These are phyloP conservation scores for Podargus strigoides DNA, from an alignment of 2,797 vertebrate genomes.

Conservation along the genomic window DNA sequence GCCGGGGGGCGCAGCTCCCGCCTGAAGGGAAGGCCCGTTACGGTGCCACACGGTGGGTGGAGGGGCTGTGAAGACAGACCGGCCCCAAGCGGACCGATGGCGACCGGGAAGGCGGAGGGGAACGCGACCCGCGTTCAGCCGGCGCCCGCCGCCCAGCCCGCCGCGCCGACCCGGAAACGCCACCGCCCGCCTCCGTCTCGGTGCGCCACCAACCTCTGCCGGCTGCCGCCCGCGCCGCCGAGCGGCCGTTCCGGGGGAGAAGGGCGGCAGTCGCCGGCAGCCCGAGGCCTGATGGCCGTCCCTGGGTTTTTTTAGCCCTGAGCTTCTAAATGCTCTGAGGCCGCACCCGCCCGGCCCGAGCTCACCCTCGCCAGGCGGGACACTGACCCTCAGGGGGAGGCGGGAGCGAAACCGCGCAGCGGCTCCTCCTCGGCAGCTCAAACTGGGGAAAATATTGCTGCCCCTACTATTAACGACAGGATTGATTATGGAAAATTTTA, in stretches of 20 bases:
- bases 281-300: rapidly evolving
- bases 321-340: neutral
- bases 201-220: neutral
- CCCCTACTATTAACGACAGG: no score
- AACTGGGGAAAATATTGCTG: neutral
- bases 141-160: rapidly evolving
- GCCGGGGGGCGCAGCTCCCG: neutral
- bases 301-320: no score
- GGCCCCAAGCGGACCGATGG: no score
- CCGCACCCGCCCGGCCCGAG: neutral
- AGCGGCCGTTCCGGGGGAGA: neutral
- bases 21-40: neutral
- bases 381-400: no score
- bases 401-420: neutral
- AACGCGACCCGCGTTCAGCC: rapidly evolving
- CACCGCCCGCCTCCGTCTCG: neutral
- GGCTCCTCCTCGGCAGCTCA: neutral
- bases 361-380: no score
- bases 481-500: no score
- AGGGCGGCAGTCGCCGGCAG: neutral
- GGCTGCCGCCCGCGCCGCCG: neutral
- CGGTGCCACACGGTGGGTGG: neutral
- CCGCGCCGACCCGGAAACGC: neutral
- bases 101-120: no score
- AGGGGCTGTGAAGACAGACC: neutral